Evolutionary conservation across 2,888 invertebrate genomes (phyloP), one percentile per base, ranked within the genome.

Genomic region (Monopis laevigella): DNA sequence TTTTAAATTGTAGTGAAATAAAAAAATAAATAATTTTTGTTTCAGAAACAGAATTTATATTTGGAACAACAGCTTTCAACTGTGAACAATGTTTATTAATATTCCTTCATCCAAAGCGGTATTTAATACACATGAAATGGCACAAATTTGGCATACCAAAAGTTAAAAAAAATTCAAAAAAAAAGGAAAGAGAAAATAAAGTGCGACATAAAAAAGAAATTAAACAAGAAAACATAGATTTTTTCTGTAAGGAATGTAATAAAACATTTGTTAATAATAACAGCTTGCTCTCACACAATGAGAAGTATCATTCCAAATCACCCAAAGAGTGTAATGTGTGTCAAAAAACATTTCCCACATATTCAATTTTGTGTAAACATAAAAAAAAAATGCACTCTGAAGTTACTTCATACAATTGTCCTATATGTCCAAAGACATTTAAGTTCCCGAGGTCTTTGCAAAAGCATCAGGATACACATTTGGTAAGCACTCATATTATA

Each of bases 51-150:
- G 24, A 40, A 4, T 2, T 26, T 12, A 10, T 11, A 28, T 10
- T 28, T 6, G 13, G 27, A 24, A 44, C 52, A 2, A 42, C 54
- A 1, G 46, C 49, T 0, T 60, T 53, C 2, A 73, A 74, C 50
- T 82, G 81, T 12, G 62, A 67, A 0, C 54, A 68, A 40, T 82
- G 81, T 30, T 46, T 47, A 1, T 48, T 77, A 0, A 50, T 68
- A 2, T 64, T 81, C 17, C 51, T 51, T 0, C 56, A 78, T 40
- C 71, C 73, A 1, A 81, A 81, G 38, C 51, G 81, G 2, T 77
- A 72, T 41, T 55, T 81, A 0, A 61, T 81, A 0, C 81, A 82
- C 42, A 51, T 54, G 2, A 80, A 80, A 36, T 82, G 81, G 81
- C 81, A 82, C 44, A 54, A 61, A 0, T 71, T 77, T 12, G 77